phyloP scores from a whole-genome alignment of 1,140 invertebrate genomes.

The Drosophila setifemur region DNA sequence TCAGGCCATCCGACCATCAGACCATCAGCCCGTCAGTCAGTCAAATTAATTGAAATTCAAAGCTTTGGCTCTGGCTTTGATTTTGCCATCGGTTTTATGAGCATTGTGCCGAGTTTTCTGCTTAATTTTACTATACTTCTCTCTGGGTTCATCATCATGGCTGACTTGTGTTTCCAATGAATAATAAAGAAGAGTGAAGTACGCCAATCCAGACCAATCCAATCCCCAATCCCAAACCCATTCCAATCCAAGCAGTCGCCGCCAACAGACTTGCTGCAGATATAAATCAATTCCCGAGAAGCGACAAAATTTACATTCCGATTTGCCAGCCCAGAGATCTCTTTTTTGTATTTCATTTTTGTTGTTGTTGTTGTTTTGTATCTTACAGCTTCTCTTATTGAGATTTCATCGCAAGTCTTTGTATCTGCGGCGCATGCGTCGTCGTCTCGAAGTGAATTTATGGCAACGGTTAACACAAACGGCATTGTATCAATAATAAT shows the following conservation, averaged over 20 bases:
- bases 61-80: constrained; percentile 43
- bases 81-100: constrained; percentile 67
- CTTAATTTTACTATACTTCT: constrained; percentile 72
- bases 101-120: constrained; percentile 46
- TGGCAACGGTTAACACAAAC: constrained; percentile 69
- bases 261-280: constrained; percentile 43
- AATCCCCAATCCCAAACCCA: background rate
- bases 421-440: constrained; percentile 67
- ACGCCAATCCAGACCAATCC: constrained; percentile 19
- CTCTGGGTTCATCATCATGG: constrained; percentile 28
- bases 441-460: constrained; percentile 51
- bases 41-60: constrained; percentile 79
- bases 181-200: constrained; percentile 74
- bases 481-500: constrained; percentile 76
- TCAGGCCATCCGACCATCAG: constrained; percentile 13
- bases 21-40: constrained; percentile 24
- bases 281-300: constrained; percentile 78
- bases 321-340: constrained; percentile 49
- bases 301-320: constrained; percentile 78
- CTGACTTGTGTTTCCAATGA: constrained; percentile 69
- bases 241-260: constrained; percentile 9
- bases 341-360: constrained; percentile 17
- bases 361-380: no score
- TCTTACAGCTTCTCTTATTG: constrained; percentile 50
- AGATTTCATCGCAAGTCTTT: constrained; percentile 76